Percentiles rank a stretch among this genome's conserved stretches.
Conservation (phyloP, 2,888 invertebrate genomes). For the Drosophila quinaria region DNA sequence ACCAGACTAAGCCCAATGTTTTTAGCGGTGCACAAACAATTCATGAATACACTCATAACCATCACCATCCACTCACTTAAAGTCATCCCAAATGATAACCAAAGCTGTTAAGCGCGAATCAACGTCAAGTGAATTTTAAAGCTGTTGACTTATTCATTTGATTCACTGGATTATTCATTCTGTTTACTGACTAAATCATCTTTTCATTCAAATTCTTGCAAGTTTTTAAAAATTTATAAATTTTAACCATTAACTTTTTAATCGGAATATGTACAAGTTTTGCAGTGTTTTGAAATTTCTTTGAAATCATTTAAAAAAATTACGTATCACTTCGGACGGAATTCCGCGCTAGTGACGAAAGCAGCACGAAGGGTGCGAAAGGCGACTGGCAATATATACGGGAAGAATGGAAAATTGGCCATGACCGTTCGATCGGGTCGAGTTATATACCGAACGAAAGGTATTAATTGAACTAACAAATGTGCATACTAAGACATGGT, state of each 20-base stretch:
- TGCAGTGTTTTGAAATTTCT: no score
- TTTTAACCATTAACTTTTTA: background rate
- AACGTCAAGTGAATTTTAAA: background rate
- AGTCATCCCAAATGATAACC: background rate
- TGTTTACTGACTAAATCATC: background rate
- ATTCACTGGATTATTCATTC: background rate
- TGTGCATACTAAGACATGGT: no score
- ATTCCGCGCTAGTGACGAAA: no score
- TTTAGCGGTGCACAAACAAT: conserved; percentile 22
- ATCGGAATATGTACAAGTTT: no score
- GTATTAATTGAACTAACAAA: no score
- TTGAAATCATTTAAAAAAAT: no score
- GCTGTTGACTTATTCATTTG: background rate
- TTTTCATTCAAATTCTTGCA: background rate
- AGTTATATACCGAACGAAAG: no score
- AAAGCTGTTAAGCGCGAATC: conserved; percentile 5
- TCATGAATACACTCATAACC: conserved; percentile 45
- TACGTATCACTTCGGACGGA: no score
- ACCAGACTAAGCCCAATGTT: conserved; percentile 28
- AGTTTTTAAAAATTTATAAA: background rate
- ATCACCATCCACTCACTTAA: conserved; percentile 9
- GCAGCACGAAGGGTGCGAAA: no score
- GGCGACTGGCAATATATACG: no score
- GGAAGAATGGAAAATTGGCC: no score
- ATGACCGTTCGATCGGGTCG: no score